phyloP scores from a whole-genome alignment of 2,888 invertebrate genomes.

The Pecten maximus region DNA sequence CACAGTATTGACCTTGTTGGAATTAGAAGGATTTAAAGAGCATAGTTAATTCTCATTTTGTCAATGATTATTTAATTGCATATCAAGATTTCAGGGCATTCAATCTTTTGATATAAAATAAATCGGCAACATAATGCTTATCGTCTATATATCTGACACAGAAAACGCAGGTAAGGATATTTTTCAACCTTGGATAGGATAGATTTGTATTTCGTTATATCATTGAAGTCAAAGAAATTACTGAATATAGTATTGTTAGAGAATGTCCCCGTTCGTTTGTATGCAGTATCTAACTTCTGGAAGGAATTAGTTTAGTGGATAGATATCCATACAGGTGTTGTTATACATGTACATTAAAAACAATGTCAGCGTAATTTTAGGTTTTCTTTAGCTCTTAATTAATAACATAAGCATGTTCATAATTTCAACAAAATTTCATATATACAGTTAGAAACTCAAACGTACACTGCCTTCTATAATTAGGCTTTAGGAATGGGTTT shows the following conservation, averaged over 20 bases:
- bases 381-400: no score
- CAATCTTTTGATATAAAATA: not conserved
- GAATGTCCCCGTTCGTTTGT: not conserved
- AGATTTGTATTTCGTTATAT: not conserved
- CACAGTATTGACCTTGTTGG: not conserved
- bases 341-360: no score
- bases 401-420: no score
- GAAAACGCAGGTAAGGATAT: not conserved
- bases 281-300: no score
- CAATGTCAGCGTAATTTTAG: no score
- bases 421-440: no score
- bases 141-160: not conserved
- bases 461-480: no score
- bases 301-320: no score
- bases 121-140: not conserved
- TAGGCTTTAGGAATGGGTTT: no score
- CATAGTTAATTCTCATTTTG: not conserved
- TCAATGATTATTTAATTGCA: not conserved
- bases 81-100: not conserved
- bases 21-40: not conserved
- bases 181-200: not conserved
- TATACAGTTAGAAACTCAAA: no score
- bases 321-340: no score
- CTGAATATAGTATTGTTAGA: not conserved
- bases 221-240: not conserved